Evolutionary conservation across 2,888 invertebrate genomes (phyloP), one percentile per base, ranked within the genome.

Genomic region (Nebria salina): DNA sequence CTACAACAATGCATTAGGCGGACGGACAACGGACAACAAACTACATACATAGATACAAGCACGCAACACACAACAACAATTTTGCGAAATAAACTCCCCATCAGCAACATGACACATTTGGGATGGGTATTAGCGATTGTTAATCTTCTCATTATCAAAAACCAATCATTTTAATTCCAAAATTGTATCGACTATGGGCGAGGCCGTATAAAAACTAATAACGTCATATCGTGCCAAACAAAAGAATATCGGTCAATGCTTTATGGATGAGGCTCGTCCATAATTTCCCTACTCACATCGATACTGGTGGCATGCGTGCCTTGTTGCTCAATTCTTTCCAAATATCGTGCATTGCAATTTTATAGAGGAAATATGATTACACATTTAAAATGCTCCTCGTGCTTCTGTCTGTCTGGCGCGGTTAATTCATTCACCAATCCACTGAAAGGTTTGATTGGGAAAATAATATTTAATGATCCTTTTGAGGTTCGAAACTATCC

Each of bases 221-320:
- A 75, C 80, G 75, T 75, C 75, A 80, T 80, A 80, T 79, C 43
- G 79, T 34, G 54, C 13, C 4, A 79, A 80, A 80, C 80, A 80
- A 80, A 80, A 80, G 80, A 80, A 80, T 75, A 7, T 75, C 80
- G 75, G 70, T 75, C 75, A 75, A 75, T 75, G 75, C 70, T 80
- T 80, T 75, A 80, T 80, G 72, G 80, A 80, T 80, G 72, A 75
- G 68, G 75, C 75, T 75, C 26, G n/a, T 26, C 34, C 70, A 25
- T 25, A 34, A 13, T 34, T 26, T 70, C 70, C 20, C 26, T 70
- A 8, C 8, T 54, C 8, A 54, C 1, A 54, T 54, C 34, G 34
- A 34, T 34, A 20, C 20, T 20, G 20, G 20, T 20, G 20, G 34
- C 34, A 1, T 34, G 34, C 34, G 34, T 34, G 34, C 34, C 34